Conservation (phyloP, 37 sponge, comb jelly and placozoan species). For the Beroe ovata region DNA sequence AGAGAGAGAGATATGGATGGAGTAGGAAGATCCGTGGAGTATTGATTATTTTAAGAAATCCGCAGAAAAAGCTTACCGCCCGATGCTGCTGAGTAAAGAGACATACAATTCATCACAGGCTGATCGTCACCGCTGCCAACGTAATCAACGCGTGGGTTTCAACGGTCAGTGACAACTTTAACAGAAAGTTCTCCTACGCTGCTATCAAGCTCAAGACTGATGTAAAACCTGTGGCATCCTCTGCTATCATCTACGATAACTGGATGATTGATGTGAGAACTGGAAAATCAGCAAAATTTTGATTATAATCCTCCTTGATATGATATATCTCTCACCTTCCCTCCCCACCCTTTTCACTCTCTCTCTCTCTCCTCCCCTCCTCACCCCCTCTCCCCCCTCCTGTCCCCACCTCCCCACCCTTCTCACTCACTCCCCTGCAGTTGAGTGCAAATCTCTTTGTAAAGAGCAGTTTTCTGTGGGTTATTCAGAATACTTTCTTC, state of each 20-base stretch:
- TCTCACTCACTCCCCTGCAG: neutral
- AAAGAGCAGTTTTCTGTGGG: conserved; percentile 21
- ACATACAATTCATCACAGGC: no score
- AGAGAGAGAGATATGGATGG: no score
- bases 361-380: no score
- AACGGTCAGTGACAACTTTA: neutral
- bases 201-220: conserved; percentile 12
- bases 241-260: neutral
- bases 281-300: no score
- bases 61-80: no score
- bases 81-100: no score
- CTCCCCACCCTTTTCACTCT: no score
- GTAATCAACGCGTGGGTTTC: conserved; percentile 50
- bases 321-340: no score
- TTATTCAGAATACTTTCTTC: neutral
- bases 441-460: neutral
- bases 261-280: conserved; percentile 12
- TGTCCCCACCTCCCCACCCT: neutral
- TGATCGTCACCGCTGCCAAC: conserved; percentile 29
- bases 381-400: no score
- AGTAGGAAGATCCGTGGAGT: no score
- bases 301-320: no score
- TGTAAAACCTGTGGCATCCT: neutral
- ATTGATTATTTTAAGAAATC: no score
- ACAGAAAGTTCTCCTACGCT: conserved; percentile 15